phyloP scores from a whole-genome alignment of 2,113 vertebrate species.

The Chlorocebus sabaeus region DNA sequence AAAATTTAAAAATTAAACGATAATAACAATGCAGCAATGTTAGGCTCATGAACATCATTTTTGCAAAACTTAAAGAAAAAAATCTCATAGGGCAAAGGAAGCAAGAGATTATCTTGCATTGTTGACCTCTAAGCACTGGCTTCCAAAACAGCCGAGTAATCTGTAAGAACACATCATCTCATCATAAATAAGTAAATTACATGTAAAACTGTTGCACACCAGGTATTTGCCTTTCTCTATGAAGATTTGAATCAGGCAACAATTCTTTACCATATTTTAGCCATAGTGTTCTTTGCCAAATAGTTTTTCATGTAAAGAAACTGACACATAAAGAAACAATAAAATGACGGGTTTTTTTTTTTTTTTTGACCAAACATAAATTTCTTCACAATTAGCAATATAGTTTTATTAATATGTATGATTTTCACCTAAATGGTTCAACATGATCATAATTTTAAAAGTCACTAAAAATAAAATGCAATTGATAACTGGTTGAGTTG shows the following conservation, averaged over 20 bases:
- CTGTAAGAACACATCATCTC: neutral
- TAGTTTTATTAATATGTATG: neutral
- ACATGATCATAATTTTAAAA: neutral
- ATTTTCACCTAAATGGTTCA: neutral
- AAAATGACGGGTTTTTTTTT: neutral
- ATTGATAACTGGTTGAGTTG: neutral
- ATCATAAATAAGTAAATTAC: neutral
- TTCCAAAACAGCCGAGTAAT: neutral
- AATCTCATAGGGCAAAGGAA: neutral
- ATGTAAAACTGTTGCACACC: neutral
- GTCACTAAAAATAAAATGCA: neutral
- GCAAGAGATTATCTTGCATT: neutral
- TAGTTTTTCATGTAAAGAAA: neutral
- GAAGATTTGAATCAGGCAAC: neutral
- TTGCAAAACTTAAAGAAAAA: neutral
- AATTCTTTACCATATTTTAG: neutral
- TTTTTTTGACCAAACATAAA: neutral
- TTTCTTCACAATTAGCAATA: neutral
- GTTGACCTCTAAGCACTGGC: neutral
- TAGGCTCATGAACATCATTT: neutral
- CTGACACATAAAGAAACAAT: neutral
- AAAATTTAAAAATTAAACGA: too few species aligned
- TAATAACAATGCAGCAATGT: neutral
- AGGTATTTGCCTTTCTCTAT: neutral
- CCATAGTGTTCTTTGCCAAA: neutral